Base-by-base conservation (phyloP, 2,113 vertebrate species). In the Fukomys damarensis region DNA sequence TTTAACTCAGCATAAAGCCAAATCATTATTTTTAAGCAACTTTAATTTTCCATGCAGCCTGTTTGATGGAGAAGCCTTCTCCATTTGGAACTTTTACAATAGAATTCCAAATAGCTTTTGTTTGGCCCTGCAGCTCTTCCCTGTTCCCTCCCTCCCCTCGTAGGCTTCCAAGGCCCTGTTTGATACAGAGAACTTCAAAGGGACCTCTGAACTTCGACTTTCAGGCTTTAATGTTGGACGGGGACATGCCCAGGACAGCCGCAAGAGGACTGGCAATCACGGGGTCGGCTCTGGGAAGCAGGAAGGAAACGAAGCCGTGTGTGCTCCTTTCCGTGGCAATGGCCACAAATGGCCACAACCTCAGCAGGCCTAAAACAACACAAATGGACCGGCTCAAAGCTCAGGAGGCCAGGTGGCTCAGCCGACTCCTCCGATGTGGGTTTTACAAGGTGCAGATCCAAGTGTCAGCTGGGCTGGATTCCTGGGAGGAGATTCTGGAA, bases 1-100 rank as follows among this genome's bases (percentile, higher is more conserved):
- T 94, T 63, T 70, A 91, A 86, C 72, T 89, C 83, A 91, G 90
- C 93, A 89, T 43, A 95, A 93, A 91, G 87, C 83, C 91, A 89
- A 92, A 82, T 88, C 85, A 97, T 91, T 89, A 58, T 63, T 76
- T 90, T 91, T 89, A 89, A 92, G 93, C 82, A 58, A 91, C 38
- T 91, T 81, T 58, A 80, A 86, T 91, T 89, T 77, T 52, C 70
- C 72, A 65, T 35, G 79, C 77, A 32, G 79, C 13, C 77, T 72
- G 70, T 70, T 66, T 5, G 52, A 77, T 22, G 7, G 58, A 68
- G 81, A 86, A 80, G 70, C 49, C 59, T 63, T 58, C 94, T 76
- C 16, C 46, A 52, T 81, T 88, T 76, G 89, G 94, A 90, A 74
- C 91, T 79, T 90, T 83, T 56, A 68, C n/a, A 65, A 22, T 74